Evolutionary conservation across 1,140 invertebrate genomes (phyloP).

Genomic region (Chymomyza costata): DNA sequence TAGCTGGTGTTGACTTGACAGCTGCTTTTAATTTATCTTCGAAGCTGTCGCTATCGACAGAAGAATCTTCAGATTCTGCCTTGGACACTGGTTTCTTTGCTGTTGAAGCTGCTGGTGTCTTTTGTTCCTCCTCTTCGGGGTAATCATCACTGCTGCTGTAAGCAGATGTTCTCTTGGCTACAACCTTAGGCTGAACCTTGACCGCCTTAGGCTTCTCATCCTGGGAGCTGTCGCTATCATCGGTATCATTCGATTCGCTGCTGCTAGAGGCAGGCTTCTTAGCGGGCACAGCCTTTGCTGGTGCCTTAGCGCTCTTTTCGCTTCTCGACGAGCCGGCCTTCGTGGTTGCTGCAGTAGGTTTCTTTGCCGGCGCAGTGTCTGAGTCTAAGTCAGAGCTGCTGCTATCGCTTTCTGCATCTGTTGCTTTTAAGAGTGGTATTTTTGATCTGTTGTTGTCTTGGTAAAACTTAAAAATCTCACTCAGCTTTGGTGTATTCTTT

Average conservation of each 20-base stretch:
- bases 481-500: conserved; percentile 77
- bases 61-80: conserved; percentile 44
- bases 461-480: conserved; percentile 76
- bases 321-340: conserved; percentile 6
- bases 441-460: conserved; percentile 76
- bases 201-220: conserved; percentile 33
- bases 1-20: conserved; percentile 10
- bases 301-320: conserved; percentile 18
- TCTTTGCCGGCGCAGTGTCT: conserved; percentile 24
- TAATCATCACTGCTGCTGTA: background rate
- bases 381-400: conserved; percentile 40
- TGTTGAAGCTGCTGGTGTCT: conserved; percentile 11
- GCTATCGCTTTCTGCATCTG: conserved; percentile 27
- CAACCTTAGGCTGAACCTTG: conserved; percentile 6
- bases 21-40: conserved; percentile 38
- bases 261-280: conserved; percentile 39
- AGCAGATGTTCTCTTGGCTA: conserved; percentile 28
- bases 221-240: conserved; percentile 39
- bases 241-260: conserved; percentile 40
- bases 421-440: conserved; percentile 50
- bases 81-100: conserved; percentile 34
- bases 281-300: conserved; percentile 22
- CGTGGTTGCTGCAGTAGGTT: conserved; percentile 28
- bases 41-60: conserved; percentile 45
- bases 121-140: conserved; percentile 3